These are phyloP conservation scores for Bucorvus abyssinicus DNA, from an alignment of 2,797 vertebrate species.

Conservation along the genomic window DNA sequence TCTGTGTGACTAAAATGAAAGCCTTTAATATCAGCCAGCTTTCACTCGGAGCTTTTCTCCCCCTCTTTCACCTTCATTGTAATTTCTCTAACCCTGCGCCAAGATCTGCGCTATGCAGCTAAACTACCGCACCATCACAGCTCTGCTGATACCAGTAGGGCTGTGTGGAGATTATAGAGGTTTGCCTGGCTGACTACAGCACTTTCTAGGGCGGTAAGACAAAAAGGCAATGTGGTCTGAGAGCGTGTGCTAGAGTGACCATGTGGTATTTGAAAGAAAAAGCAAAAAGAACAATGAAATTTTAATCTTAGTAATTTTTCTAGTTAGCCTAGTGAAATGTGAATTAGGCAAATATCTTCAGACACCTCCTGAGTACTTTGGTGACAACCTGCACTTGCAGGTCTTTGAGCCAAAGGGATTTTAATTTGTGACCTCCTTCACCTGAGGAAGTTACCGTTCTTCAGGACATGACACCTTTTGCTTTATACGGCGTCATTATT, in stretches of 20 bases:
- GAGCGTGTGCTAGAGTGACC: accelerated
- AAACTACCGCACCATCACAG: neutral
- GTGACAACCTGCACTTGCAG: neutral
- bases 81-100: neutral
- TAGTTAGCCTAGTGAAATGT: neutral
- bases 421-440: neutral
- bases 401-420: neutral
- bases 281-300: neutral
- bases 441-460: neutral
- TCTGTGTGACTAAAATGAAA: neutral
- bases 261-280: neutral
- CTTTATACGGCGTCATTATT: neutral
- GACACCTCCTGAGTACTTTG: neutral
- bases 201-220: neutral
- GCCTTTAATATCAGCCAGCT: neutral
- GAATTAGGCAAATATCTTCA: neutral
- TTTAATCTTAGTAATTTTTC: neutral
- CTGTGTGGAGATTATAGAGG: neutral
- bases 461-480: neutral
- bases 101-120: neutral
- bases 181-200: neutral
- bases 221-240: neutral
- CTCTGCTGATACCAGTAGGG: neutral
- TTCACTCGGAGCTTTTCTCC: neutral
- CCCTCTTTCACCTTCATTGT: neutral